Evolutionary conservation across 2,888 invertebrate species (phyloP).

Genomic region (Perizoma affinitatum): DNA sequence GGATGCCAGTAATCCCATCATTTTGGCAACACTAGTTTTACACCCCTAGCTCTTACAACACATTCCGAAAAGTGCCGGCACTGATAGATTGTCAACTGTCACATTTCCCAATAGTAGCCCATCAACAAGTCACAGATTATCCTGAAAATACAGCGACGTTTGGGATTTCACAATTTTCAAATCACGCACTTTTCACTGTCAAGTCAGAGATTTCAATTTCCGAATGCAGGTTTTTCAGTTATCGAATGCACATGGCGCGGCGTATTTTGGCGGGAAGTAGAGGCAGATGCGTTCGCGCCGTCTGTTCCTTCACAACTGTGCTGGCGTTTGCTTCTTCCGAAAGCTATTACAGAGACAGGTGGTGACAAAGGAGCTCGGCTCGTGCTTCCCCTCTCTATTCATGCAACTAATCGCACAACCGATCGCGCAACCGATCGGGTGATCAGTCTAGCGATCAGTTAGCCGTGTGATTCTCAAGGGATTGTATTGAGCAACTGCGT

Average conservation of each 20-base stretch:
- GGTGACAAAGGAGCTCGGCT: conserved; percentile 74
- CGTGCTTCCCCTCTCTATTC: conserved; percentile 70
- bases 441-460: conserved; percentile 46
- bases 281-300: conserved; percentile 75
- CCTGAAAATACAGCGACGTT: too few relatives aligned
- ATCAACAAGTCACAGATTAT: background rate
- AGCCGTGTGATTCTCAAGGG: conserved; percentile 30
- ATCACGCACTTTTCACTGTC: conserved; percentile 12
- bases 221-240: conserved; percentile 2
- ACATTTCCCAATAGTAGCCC: background rate
- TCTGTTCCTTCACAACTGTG: conserved; percentile 51
- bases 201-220: conserved; percentile 11
- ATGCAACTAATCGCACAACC: conserved; percentile 27
- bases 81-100: background rate
- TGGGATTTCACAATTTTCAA: conserved; percentile 5
- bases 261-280: conserved; percentile 67
- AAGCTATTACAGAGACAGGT: conserved; percentile 80
- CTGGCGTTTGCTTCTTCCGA: conserved; percentile 70
- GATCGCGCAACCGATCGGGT: conserved; percentile 41
- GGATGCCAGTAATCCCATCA: conserved; percentile 74
- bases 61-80: background rate
- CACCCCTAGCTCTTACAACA: conserved; percentile 6
- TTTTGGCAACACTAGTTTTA: conserved; percentile 39
- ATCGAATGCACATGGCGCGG: conserved; percentile 44
- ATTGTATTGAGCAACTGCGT: conserved; percentile 29